Evolutionary conservation across 2,113 vertebrate genomes (phyloP).

Genomic region (Australoheros scitulus): DNA sequence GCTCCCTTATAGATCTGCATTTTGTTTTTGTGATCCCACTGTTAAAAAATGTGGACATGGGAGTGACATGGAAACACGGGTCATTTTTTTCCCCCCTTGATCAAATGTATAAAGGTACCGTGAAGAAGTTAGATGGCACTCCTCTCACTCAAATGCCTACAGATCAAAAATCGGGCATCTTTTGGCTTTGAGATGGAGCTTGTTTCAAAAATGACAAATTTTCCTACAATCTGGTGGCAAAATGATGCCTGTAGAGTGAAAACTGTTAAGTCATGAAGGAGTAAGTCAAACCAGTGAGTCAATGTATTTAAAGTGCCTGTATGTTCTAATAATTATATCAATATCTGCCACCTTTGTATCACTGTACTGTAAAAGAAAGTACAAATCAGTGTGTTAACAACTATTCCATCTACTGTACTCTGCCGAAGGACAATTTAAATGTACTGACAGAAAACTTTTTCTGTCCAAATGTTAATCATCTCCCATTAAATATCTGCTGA

Average conservation of each 20-base stretch:
- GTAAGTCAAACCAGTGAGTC: not conserved
- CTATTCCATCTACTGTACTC: not conserved
- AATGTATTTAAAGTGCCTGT: not conserved
- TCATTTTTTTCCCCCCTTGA: not conserved
- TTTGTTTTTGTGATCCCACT: not conserved
- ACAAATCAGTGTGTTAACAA: not conserved
- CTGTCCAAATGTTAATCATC: conserved; percentile 39
- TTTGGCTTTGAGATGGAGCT: no score
- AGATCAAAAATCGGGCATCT: not conserved
- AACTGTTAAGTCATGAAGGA: not conserved
- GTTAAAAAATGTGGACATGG: not conserved
- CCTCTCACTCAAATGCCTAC: not conserved
- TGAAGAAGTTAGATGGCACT: not conserved
- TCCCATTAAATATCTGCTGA: conserved; percentile 50
- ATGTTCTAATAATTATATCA: not conserved
- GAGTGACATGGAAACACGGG: not conserved
- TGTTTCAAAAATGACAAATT: no score
- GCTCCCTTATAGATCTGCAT: not conserved
- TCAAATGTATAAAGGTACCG: not conserved
- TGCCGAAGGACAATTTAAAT: not conserved
- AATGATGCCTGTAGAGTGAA: not conserved
- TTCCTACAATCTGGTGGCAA: not conserved
- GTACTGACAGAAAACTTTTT: not conserved
- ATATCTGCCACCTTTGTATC: not conserved
- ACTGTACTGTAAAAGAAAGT: not conserved